A percentile compares a stretch with the other conserved stretches of the same genome.
phyloP scores from a whole-genome alignment of 2,797 vertebrate genomes.

The Hirundo rustica region DNA sequence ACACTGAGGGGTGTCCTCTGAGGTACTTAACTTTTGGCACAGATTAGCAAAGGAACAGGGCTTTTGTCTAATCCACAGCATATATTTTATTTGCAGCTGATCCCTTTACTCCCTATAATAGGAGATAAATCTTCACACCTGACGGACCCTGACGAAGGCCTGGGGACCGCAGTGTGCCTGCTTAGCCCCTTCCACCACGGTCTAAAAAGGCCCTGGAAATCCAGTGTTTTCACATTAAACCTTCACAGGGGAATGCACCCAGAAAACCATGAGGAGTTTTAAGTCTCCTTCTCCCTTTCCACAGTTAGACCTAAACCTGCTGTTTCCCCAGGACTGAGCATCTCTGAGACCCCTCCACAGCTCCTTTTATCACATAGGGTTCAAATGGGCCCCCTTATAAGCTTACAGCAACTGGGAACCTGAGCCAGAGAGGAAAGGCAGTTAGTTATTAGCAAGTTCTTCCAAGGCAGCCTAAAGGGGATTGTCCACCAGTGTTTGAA shows the following conservation, averaged over 20 bases:
- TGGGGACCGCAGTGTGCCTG: neutral
- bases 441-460: conserved; percentile 61
- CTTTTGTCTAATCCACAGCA: conserved; percentile 47
- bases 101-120: conserved; percentile 51
- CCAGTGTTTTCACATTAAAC: neutral
- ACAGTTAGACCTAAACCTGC: neutral
- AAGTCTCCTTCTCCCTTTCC: neutral
- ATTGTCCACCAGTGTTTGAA: conserved; percentile 55
- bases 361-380: neutral
- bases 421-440: conserved; percentile 37
- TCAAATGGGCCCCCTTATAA: neutral
- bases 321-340: neutral
- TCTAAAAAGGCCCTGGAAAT: neutral
- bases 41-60: neutral
- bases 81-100: conserved; percentile 59
- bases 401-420: conserved; percentile 7
- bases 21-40: conserved; percentile 44
- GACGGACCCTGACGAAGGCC: conserved; percentile 1
- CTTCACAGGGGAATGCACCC: neutral
- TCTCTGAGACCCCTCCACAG: neutral
- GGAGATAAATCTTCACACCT: conserved; percentile 66
- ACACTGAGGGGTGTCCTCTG: neutral
- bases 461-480: conserved; percentile 61
- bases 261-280: neutral
- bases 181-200: neutral